Percentiles rank a stretch among this genome's conserved stretches.
These are phyloP conservation scores for Rattus norvegicus DNA, from an alignment of 2,113 vertebrate species.

Conservation along the genomic window DNA sequence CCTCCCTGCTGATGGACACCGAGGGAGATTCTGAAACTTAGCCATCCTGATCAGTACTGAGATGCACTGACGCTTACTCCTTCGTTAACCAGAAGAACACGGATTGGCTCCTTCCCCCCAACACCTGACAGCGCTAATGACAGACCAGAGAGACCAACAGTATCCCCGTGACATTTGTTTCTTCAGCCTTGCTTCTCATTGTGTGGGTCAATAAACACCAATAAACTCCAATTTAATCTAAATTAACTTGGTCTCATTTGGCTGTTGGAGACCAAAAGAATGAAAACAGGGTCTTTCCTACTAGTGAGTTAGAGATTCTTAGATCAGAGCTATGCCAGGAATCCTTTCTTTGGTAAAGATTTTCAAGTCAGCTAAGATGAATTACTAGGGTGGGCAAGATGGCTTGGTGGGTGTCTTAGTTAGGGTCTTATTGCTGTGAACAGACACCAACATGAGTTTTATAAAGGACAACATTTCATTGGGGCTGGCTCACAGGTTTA, in stretches of 20 bases:
- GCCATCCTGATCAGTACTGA: neutral
- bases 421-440: too few relatives aligned
- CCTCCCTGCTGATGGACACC: neutral
- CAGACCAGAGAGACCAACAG: neutral
- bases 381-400: neutral
- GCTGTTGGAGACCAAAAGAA: neutral
- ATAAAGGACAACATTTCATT: too few relatives aligned
- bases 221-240: neutral
- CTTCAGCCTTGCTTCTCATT: neutral
- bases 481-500: too few relatives aligned
- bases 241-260: slow-evolving; percentile 16
- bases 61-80: neutral
- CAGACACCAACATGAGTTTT: too few relatives aligned
- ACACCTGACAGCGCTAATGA: neutral
- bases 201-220: neutral
- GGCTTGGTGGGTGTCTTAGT: too few relatives aligned
- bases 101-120: neutral
- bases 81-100: neutral
- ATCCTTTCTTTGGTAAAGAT: neutral
- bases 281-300: neutral
- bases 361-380: slow-evolving; percentile 34
- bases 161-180: neutral
- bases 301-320: neutral
- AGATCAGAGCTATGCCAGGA: neutral
- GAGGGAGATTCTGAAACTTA: neutral